Conservation (phyloP, 2,888 invertebrate genomes). For the Drosophila mulleri region DNA sequence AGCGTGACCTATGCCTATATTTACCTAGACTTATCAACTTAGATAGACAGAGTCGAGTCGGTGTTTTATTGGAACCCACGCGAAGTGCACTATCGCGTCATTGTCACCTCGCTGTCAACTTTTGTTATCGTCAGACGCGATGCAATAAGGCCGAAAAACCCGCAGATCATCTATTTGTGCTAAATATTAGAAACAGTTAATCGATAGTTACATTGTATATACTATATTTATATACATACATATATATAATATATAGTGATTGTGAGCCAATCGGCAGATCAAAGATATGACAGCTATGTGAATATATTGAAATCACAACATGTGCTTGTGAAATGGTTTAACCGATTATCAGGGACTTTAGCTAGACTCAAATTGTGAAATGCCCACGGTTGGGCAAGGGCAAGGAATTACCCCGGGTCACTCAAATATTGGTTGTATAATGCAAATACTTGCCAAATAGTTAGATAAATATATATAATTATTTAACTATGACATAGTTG, state of each 20-base stretch:
- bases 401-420: conserved; percentile 36
- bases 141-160: conserved; percentile 7
- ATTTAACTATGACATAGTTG: conserved; percentile 9
- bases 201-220: background rate
- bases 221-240: too few relatives aligned
- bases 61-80: conserved; percentile 26
- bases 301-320: conserved; percentile 25
- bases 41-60: conserved; percentile 24
- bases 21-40: conserved; percentile 29
- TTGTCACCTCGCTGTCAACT: conserved; percentile 32
- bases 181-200: conserved; percentile 54
- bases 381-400: conserved; percentile 1
- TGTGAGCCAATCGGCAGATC: conserved; percentile 28
- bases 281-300: conserved; percentile 26
- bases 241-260: background rate
- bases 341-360: conserved; percentile 7
- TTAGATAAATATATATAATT: background rate
- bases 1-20: conserved; percentile 34
- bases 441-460: conserved; percentile 14
- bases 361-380: conserved; percentile 13
- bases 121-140: conserved; percentile 12
- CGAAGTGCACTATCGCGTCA: conserved; percentile 8
- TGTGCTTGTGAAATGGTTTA: conserved; percentile 49
- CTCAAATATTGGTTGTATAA: conserved; percentile 14
- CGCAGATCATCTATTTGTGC: conserved; percentile 45